Evolutionary conservation across 2,113 vertebrate species (phyloP), one percentile per base, ranked within the genome.

Genomic region (Andinoacara biseriatus): DNA sequence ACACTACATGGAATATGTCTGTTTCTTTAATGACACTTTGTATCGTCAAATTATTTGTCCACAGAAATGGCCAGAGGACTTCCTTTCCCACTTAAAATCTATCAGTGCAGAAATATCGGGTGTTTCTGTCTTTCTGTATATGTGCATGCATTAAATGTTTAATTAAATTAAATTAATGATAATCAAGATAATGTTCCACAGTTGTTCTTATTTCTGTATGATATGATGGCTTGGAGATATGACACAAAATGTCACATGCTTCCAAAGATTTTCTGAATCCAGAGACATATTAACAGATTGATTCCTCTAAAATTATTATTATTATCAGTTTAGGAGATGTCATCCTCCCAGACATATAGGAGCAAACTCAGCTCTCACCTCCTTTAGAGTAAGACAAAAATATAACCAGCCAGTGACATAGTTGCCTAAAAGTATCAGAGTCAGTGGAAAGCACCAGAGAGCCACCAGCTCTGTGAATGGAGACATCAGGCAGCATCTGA

Each of bases 341-440:
- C 63, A 49, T 29, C 63, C 49, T 15, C 0, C 20, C 5, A 40
- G 33, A 49, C 18, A 1, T 13, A 3, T 2, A 3, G 7, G 10
- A 24, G 10, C 10, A 31, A 75, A 58, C 13, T 46, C 43, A 14
- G 13, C 43, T 15, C 13, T 46, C 43, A 15, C 14, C 13, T 46
- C 43, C 43, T 46, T 14, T 14, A 15, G 13, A 15, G 13, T 43
- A 43, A 43, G 43, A 46, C 0, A 3, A 3, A 31, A 0, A 72
- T 7, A 2, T 86, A 87, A 89, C 56, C 78, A 86, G 82, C 14
- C 17, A 58, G 58, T 38, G 88, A 75, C 60, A 9, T 80, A 11
- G 26, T 63, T 49, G 59, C 61, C 59, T 87, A 93, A 91, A 74
- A 40, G 87, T 87, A 92, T 92, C 38, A 92, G 85, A 93, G 92